These are phyloP conservation scores for Diplazon laetatorius DNA, from an alignment of 2,888 invertebrate genomes.

Conservation along the genomic window DNA sequence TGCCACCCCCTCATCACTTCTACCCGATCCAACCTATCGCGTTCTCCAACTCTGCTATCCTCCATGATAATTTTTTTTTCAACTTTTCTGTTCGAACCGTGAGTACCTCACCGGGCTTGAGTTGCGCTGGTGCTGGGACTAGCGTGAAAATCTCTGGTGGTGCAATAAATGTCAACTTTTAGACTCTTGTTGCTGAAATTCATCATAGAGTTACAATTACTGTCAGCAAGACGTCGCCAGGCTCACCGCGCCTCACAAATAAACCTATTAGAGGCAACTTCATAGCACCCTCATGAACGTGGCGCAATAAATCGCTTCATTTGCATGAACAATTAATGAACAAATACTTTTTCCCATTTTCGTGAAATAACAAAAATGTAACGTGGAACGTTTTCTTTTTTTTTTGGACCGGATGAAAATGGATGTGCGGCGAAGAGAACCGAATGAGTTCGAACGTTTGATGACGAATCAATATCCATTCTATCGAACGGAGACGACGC, in stretches of 20 bases:
- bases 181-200: constrained; percentile 55
- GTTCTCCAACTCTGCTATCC: constrained; percentile 7
- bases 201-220: constrained; percentile 57
- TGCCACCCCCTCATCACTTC: constrained; percentile 51
- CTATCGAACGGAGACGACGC: constrained; percentile 36
- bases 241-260: not conserved
- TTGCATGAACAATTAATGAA: not conserved
- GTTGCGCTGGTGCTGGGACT: constrained; percentile 37
- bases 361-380: not conserved
- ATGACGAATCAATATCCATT: constrained; percentile 75
- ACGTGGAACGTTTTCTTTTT: not conserved
- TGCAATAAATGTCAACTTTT: constrained; percentile 63
- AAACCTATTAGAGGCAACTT: not conserved
- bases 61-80: constrained; percentile 55
- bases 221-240: constrained; percentile 35
- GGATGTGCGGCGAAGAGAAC: not conserved
- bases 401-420: not conserved
- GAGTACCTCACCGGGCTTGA: constrained; percentile 45
- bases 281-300: not conserved
- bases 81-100: constrained; percentile 58
- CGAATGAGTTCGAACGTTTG: constrained; percentile 71
- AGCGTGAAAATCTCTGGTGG: constrained; percentile 62
- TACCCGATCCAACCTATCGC: constrained; percentile 28
- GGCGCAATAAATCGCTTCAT: not conserved
- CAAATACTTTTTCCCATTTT: not conserved